Percentiles rank a stretch among this genome's conserved stretches.
Conservation (phyloP, 2,888 invertebrate genomes). For the Apamea crenata region DNA sequence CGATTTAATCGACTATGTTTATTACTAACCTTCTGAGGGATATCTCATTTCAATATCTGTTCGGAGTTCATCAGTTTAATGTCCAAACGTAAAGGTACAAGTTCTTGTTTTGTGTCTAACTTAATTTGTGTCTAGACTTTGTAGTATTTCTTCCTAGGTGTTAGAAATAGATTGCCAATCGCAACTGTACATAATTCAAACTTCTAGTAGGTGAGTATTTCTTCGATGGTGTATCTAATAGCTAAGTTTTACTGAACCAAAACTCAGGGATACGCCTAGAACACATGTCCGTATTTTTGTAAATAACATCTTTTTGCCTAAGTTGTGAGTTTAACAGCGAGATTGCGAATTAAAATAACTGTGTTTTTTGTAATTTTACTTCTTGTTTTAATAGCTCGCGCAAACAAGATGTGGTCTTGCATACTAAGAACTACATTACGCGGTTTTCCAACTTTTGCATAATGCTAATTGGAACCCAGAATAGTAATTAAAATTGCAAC, state of each 20-base stretch:
- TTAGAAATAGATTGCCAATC: slow-evolving; percentile 29
- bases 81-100: slow-evolving; percentile 64
- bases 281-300: slow-evolving; percentile 13
- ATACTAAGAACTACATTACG: background rate
- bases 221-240: background rate
- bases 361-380: slow-evolving; percentile 29
- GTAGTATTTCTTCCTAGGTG: slow-evolving; percentile 15
- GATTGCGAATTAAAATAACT: slow-evolving; percentile 19
- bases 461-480: slow-evolving; percentile 10
- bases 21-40: slow-evolving; percentile 63
- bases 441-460: background rate
- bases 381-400: slow-evolving; percentile 14
- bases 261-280: background rate
- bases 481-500: slow-evolving; percentile 3
- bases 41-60: slow-evolving; percentile 59
- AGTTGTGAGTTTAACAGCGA: slow-evolving; percentile 23
- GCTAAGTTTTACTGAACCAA: slow-evolving; percentile 10
- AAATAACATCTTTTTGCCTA: slow-evolving; percentile 23
- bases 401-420: slow-evolving; percentile 32
- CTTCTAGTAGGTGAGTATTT: slow-evolving; percentile 43
- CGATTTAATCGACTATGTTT: slow-evolving; percentile 63
- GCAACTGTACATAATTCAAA: slow-evolving; percentile 30
- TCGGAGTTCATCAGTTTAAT: slow-evolving; percentile 58
- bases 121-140: slow-evolving; percentile 40
- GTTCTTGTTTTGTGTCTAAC: slow-evolving; percentile 50